phyloP scores from a whole-genome alignment of 2,797 vertebrate genomes.

The Leuciscus waleckii region DNA sequence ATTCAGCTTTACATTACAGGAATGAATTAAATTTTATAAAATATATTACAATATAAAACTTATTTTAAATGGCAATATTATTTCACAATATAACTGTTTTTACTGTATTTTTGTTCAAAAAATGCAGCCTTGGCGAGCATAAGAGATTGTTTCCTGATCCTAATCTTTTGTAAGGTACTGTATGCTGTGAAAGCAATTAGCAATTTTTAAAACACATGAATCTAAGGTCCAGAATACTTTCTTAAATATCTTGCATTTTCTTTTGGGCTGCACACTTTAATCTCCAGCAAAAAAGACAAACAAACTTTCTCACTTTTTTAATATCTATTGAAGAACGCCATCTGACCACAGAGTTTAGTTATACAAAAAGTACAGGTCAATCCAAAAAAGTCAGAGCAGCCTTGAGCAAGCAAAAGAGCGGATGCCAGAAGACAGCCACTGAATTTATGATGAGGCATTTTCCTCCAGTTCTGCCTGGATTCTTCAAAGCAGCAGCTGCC shows the following conservation, averaged over 20 bases:
- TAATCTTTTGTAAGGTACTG: neutral
- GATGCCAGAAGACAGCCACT: slow-evolving; percentile 37
- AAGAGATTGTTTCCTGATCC: neutral
- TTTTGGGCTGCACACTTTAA: neutral
- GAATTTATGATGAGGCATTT: slow-evolving; percentile 48
- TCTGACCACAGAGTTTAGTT: slow-evolving; percentile 59
- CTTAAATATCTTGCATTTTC: no score
- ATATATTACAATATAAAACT: no score
- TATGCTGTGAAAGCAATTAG: neutral
- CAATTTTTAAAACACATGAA: neutral
- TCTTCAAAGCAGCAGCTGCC: slow-evolving; percentile 29
- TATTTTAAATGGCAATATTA: neutral
- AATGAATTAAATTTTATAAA: no score
- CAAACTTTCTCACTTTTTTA: slow-evolving; percentile 57
- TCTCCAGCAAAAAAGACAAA: slow-evolving; percentile 48
- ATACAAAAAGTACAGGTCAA: slow-evolving; percentile 53
- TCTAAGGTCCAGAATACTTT: neutral
- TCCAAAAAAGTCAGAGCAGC: neutral
- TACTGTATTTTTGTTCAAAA: neutral
- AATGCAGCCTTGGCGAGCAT: neutral
- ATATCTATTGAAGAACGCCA: slow-evolving; percentile 56
- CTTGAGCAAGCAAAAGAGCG: slow-evolving; percentile 1
- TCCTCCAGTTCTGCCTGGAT: slow-evolving; percentile 24
- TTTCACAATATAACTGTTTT: neutral
- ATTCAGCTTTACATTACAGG: no score